A percentile compares a stretch with the other conserved stretches of the same genome.
phyloP scores from a whole-genome alignment of 2,888 invertebrate genomes.

The Metacarcinus magister region DNA sequence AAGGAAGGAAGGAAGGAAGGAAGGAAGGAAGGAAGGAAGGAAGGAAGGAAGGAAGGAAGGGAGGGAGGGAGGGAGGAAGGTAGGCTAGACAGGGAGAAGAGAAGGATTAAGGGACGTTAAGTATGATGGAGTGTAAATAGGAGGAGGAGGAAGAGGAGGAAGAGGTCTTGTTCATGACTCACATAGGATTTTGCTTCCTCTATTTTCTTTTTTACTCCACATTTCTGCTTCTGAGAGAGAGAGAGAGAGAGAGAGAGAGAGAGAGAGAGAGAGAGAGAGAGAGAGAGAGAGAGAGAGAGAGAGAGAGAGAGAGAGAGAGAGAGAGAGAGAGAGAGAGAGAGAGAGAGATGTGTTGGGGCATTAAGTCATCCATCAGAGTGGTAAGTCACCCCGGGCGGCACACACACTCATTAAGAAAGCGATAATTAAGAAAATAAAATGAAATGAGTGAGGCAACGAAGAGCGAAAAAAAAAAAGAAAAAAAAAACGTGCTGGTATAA shows the following conservation, averaged over 20 bases:
- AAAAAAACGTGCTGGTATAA: too few relatives aligned
- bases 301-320: too few relatives aligned
- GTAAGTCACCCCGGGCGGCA: background rate
- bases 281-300: background rate
- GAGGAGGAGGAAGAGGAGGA: background rate
- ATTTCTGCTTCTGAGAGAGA: background rate
- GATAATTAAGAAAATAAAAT: background rate
- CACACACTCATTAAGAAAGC: background rate
- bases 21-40: background rate
- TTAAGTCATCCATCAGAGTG: too few relatives aligned
- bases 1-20: background rate
- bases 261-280: slow-evolving; percentile 32
- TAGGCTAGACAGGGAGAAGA: background rate
- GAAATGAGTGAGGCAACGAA: background rate
- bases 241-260: background rate
- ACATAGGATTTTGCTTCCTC: too few relatives aligned
- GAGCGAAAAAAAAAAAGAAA: too few relatives aligned
- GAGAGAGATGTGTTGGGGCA: too few relatives aligned
- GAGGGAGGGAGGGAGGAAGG: background rate
- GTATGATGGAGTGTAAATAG: background rate
- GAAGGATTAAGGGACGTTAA: background rate
- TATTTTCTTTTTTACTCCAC: too few relatives aligned
- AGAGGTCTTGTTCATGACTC: background rate
- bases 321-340: too few relatives aligned
- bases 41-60: background rate